Evolutionary conservation across 2,888 invertebrate genomes (phyloP).

Genomic region (Cheiracanthium punctorium): DNA sequence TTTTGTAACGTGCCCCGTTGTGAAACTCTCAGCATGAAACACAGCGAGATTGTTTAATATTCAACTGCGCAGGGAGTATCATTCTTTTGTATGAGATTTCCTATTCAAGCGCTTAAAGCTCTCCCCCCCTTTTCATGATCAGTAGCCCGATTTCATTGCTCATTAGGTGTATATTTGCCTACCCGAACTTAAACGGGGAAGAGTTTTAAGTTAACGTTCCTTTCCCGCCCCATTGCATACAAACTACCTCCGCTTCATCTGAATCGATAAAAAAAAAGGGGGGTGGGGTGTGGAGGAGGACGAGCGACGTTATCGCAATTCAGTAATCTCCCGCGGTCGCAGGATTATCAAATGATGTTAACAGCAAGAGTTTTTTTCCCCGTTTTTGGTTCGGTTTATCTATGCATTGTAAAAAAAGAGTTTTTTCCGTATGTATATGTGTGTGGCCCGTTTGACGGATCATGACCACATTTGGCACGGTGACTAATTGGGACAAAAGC

Average conservation of each 20-base stretch:
- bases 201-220: conserved; percentile 34
- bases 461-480: no score
- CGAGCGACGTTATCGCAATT: conserved; percentile 25
- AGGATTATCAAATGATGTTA: conserved; percentile 59
- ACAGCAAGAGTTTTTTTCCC: conserved; percentile 22
- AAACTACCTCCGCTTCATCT: conserved; percentile 16
- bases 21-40: not conserved
- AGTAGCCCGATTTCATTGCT: conserved; percentile 40
- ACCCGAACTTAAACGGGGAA: conserved; percentile 26
- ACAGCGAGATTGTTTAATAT: not conserved
- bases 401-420: no score
- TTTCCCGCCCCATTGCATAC: conserved; percentile 10
- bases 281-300: no score
- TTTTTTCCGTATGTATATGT: no score
- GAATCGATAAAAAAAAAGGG: conserved; percentile 45
- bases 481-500: no score
- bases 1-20: not conserved
- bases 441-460: no score
- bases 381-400: no score
- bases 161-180: conserved; percentile 54
- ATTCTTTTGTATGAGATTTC: not conserved
- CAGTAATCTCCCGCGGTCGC: conserved; percentile 20
- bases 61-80: not conserved
- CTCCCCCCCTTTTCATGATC: conserved; percentile 21
- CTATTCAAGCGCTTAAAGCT: conserved; percentile 43